Evolutionary conservation across 2,888 invertebrate genomes (phyloP), one percentile per base, ranked within the genome.

Genomic region (Pachymerium ferrugineum): DNA sequence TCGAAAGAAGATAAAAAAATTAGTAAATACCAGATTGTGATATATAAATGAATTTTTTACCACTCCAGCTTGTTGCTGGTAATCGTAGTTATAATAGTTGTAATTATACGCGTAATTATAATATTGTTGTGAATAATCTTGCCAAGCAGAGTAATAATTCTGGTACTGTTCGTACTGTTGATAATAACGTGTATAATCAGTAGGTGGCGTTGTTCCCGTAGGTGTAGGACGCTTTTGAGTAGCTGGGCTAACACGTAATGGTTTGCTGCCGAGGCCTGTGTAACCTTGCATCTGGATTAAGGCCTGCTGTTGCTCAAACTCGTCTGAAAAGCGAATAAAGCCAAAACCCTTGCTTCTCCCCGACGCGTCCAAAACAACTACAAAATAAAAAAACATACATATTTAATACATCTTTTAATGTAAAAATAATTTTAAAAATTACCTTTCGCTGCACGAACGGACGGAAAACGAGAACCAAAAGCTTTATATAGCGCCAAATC

Each of bases 271-370:
- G 0, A 97, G 86, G 0, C 94, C 94, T 73, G 89, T 88, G 80
- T 90, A 94, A 1, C 94, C 94, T 81, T 96, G 95, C 97, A 97
- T 97, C 76, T 93, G 90, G 73, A 91, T 89, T 72, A 97, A 84
- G 76, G 96, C 95, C 79, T 93, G 91, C 80, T 95, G 92, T 82
- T 97, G 96, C 80, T 94, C 94, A 75, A 93, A 93, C 82, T 97
- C 96, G 79, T 91, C 92, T 3, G 94, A 92, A 82, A 97, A 97
- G 77, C 95, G 87, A 10, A 97, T 94, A 83, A 97, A 97, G 4
- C 97, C 97, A 82, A 95, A 97, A 14, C 97, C 96, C 84, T 94
- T 94, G 79, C 95, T 95, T 80, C 92, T 92, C 2, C 97, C 96
- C 75, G 91, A 88, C 77, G 87, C 89, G 80, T 96, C 96, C 79